Evolutionary conservation across 92 coral and sea anemone species (phyloP).

Genomic region (Zoanthus solanderi): DNA sequence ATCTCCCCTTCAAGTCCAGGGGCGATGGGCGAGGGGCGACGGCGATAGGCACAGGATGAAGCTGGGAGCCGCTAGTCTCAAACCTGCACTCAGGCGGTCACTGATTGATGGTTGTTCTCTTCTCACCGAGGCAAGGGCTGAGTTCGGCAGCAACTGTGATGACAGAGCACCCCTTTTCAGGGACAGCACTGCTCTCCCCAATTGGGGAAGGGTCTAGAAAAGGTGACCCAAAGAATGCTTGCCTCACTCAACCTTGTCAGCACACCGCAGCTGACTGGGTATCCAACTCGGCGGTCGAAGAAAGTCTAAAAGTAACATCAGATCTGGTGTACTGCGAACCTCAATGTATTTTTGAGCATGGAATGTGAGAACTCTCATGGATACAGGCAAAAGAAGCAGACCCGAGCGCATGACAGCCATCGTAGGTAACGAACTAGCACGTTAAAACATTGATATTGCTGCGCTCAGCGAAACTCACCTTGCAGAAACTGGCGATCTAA

Average conservation of each 20-base stretch:
- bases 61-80: neutral
- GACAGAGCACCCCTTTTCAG: too few relatives aligned
- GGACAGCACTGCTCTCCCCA: slow-evolving; percentile 9
- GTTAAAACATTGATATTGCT: slow-evolving; percentile 33
- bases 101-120: slow-evolving; percentile 20
- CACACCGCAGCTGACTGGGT: slow-evolving; percentile 4
- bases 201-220: slow-evolving; percentile 33
- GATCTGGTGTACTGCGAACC: neutral
- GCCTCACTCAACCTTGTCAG: neutral
- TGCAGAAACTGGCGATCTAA: slow-evolving; percentile 39
- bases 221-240: slow-evolving; percentile 16
- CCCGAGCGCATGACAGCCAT: slow-evolving; percentile 44
- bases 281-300: slow-evolving; percentile 7
- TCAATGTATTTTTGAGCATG: slow-evolving; percentile 19
- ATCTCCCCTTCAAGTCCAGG: slow-evolving; percentile 10
- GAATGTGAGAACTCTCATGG: slow-evolving; percentile 43
- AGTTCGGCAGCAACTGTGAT: neutral
- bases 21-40: slow-evolving; percentile 37
- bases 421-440: neutral
- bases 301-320: slow-evolving; percentile 2
- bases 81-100: slow-evolving; percentile 33
- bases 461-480: neutral
- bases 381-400: slow-evolving; percentile 15
- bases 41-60: slow-evolving; percentile 12
- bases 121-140: slow-evolving; percentile 21